Evolutionary conservation across 2,797 vertebrate species (phyloP).

Genomic region (Thalassophryne amazonica): DNA sequence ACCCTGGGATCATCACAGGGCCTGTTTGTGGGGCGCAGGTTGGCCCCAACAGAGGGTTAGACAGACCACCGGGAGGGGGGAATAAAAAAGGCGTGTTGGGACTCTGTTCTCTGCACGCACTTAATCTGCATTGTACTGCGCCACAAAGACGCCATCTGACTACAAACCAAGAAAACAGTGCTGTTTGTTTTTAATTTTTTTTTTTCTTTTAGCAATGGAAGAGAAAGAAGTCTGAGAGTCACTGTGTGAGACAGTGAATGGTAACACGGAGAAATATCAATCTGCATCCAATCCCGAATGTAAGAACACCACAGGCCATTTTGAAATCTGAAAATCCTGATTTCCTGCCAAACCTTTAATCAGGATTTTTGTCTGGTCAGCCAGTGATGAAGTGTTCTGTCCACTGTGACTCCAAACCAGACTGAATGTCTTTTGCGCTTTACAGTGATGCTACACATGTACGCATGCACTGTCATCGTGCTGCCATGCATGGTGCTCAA

Average conservation of each 20-base stretch:
- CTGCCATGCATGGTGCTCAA: too few species aligned
- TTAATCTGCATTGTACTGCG: conserved; percentile 35
- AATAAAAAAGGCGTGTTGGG: conserved; percentile 38
- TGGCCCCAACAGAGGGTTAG: conserved; percentile 42
- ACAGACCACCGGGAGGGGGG: conserved; percentile 34
- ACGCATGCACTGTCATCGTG: too few species aligned
- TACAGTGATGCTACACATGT: too few species aligned
- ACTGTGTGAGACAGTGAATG: conserved; percentile 55
- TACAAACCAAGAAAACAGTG: conserved; percentile 15
- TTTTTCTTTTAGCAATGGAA: conserved; percentile 26
- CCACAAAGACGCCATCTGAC: too few species aligned
- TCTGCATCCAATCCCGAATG: too few species aligned
- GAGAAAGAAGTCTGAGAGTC: conserved; percentile 29
- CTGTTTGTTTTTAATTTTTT: conserved; percentile 35
- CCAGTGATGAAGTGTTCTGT: too few species aligned
- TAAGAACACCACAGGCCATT: too few species aligned
- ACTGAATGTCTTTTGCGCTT: too few species aligned
- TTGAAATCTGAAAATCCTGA: too few species aligned
- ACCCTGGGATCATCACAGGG: conserved; percentile 23
- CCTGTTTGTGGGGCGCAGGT: conserved; percentile 39
- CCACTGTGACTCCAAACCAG: too few species aligned
- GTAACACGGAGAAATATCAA: conserved; percentile 49
- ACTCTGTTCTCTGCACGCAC: conserved; percentile 57
- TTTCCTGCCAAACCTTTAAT: too few species aligned
- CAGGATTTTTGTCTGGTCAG: too few species aligned